Evolutionary conservation across 2,888 invertebrate genomes (phyloP).

Genomic region (Coelogynopora nodosa): DNA sequence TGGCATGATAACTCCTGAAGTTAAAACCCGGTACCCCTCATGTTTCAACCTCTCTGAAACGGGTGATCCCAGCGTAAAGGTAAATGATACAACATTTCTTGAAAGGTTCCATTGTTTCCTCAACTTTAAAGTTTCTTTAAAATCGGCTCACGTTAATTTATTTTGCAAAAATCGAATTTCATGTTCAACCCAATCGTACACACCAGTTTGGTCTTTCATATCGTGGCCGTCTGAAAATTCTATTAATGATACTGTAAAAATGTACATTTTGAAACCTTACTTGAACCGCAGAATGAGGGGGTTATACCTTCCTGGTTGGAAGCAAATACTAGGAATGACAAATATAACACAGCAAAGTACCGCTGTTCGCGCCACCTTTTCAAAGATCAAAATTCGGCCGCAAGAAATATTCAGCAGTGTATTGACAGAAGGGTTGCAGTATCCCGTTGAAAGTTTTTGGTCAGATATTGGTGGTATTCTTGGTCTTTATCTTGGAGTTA

Average conservation of each 20-base stretch:
- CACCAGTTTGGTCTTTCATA: not conserved
- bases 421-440: not conserved
- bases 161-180: not conserved
- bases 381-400: not conserved
- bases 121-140: not conserved
- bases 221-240: not conserved
- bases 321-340: not conserved
- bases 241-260: not conserved
- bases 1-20: not conserved
- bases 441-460: not conserved
- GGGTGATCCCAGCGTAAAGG: not conserved
- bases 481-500: not conserved
- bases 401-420: not conserved
- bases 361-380: not conserved
- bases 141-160: not conserved
- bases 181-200: not conserved
- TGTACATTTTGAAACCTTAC: not conserved
- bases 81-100: not conserved
- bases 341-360: not conserved
- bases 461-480: not conserved
- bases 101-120: not conserved
- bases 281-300: not conserved
- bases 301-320: not conserved
- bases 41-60: not conserved
- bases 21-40: not conserved